Percentiles rank a stretch among this genome's conserved stretches.
These are phyloP conservation scores for Gymnoscopelus microlampas DNA, from an alignment of 2,797 vertebrate genomes.

Conservation along the genomic window DNA sequence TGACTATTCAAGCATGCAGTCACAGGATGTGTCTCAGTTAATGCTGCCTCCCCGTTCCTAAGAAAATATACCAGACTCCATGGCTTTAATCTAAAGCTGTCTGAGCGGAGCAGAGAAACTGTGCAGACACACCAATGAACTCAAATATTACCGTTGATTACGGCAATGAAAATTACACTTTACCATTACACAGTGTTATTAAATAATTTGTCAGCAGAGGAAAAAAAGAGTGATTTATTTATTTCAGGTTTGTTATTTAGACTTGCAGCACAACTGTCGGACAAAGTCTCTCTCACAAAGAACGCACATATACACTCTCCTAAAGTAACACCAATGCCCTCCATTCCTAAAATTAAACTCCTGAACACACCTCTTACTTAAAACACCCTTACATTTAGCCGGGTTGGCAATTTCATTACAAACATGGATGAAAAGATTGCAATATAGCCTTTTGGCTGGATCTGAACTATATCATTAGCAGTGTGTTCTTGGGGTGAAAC, in stretches of 20 bases:
- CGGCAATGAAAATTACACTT: conserved; percentile 20
- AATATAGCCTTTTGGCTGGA: too few relatives aligned
- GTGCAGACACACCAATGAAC: not conserved
- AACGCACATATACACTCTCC: not conserved
- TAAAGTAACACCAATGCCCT: not conserved
- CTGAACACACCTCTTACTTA: too few relatives aligned
- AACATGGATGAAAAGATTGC: too few relatives aligned
- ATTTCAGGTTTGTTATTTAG: not conserved
- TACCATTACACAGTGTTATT: conserved; percentile 11
- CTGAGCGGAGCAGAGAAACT: conserved; percentile 24
- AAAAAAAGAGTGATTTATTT: not conserved
- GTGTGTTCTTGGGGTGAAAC: too few relatives aligned
- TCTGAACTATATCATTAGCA: too few relatives aligned
- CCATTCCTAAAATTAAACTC: not conserved
- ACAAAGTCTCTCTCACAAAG: too few relatives aligned
- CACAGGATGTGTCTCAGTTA: conserved; percentile 27
- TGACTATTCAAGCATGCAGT: not conserved
- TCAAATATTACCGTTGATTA: conserved; percentile 16
- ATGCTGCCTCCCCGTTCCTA: conserved; percentile 11
- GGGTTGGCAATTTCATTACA: too few relatives aligned
- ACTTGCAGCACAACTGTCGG: not conserved
- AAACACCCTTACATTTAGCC: too few relatives aligned
- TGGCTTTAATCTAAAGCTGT: conserved; percentile 29
- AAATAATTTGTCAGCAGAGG: not conserved
- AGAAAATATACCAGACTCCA: conserved; percentile 35